Base-by-base conservation (phyloP, 1,140 invertebrate species). In the Phenacoccus solenopsis region DNA sequence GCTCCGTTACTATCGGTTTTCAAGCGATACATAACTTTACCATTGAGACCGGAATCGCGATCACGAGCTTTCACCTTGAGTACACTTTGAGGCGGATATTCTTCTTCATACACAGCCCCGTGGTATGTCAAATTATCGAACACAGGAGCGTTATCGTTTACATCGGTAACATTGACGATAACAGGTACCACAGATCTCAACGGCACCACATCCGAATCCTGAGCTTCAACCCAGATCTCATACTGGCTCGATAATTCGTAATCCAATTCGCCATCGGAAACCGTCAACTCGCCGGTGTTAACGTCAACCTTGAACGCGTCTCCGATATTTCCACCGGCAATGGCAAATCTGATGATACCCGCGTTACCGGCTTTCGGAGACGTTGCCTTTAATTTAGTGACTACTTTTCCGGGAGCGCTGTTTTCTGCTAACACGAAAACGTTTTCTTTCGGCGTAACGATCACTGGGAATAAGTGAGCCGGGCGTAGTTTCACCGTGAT, bases 181-280 rank as follows among this genome's bases (percentile, higher is more conserved):
- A 97, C 77, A 74, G 89, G 84, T 71, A 87, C 82, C 13, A 90
- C 89, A 67, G 86, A 90, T 70, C 89, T 82, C 20, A 95, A 78
- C 0, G 89, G 85, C 4, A 91, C 91, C 61, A 84, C 85, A 76
- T 93, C 91, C 0, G 88, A 87, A 79, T 96, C 93, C 68, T 85
- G 81, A 0, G 94, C 94, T 82, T 95, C 91, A 67, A 98, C 85
- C 94, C 94, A 98, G 25, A 97, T 86, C 79, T 94, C 88, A 78
- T 95, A 96, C 20, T 87, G 79, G 20, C 87, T 84, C 71, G 87
- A 84, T 0, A 87, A 87, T 82, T 98, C 95, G 76, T 91, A 96
- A 79, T 98, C 94, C 68, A 98, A 82, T 0, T 88, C 88, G 75
- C 84, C 85, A 7, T 85, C 85, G 1, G 88, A 86, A 0, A 95